Conservation (phyloP, 1,140 invertebrate species). For the Aethina tumida region DNA sequence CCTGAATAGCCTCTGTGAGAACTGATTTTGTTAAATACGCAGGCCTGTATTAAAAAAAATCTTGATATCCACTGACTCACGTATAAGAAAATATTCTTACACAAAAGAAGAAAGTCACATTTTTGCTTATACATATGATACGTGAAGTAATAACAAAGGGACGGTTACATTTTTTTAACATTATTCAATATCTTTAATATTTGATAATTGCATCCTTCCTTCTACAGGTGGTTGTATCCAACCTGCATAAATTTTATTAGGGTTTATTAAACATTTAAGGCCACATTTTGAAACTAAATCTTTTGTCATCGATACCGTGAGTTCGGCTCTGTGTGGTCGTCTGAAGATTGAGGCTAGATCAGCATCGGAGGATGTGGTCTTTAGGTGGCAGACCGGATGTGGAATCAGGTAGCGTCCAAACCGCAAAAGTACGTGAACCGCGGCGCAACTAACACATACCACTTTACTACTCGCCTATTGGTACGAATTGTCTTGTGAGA, state of each 20-base stretch:
- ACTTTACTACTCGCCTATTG: constrained; percentile 4
- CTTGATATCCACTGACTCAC: too few relatives aligned
- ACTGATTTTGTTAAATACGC: too few relatives aligned
- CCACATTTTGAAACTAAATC: background rate
- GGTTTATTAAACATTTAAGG: constrained; percentile 1
- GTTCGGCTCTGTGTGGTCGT: constrained; percentile 5
- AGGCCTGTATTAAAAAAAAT: too few relatives aligned
- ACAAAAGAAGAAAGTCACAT: too few relatives aligned
- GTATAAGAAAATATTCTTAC: too few relatives aligned
- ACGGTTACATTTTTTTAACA: too few relatives aligned
- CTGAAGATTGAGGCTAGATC: constrained; percentile 7
- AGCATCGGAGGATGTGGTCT: constrained; percentile 24
- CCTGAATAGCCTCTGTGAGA: constrained; percentile 22
- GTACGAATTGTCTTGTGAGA: background rate
- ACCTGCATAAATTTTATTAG: background rate
- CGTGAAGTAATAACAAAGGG: too few relatives aligned
- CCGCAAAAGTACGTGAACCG: constrained; percentile 26
- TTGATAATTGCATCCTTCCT: background rate
- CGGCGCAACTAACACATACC: constrained; percentile 21
- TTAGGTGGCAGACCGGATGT: constrained; percentile 29
- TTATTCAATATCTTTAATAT: background rate
- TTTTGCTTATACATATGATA: too few relatives aligned
- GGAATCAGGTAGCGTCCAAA: constrained; percentile 28
- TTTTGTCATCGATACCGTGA: background rate
- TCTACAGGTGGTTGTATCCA: background rate